phyloP scores from a whole-genome alignment of 2,797 vertebrate genomes.

The Sebastes oblongus region DNA sequence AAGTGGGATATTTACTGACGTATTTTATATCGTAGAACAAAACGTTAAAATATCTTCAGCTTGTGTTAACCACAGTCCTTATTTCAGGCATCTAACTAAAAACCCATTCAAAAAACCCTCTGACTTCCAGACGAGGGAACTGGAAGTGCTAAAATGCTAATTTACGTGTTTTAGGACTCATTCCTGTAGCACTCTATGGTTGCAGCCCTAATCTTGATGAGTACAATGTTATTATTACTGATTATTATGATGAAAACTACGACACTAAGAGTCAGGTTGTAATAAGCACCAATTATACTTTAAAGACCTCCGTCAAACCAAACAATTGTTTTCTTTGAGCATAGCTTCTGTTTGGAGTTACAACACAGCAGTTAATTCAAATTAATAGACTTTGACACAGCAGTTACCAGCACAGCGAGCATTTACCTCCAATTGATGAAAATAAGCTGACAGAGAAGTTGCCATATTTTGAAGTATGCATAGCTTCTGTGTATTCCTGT shows the following conservation, averaged over 20 bases:
- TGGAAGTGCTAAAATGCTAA: no score
- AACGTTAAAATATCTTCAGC: no score
- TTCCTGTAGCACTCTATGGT: no score
- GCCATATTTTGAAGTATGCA: constrained; percentile 7
- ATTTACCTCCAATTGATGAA: not conserved
- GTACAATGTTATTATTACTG: not conserved
- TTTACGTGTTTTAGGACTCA: no score
- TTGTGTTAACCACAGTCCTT: no score
- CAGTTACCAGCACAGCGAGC: not conserved
- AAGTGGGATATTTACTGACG: no score
- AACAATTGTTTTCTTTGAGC: not conserved
- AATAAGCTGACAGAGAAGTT: constrained; percentile 1
- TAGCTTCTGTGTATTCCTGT: constrained; percentile 4
- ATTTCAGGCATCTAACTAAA: no score
- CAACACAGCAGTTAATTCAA: not conserved
- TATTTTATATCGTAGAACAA: no score
- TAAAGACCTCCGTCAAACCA: not conserved
- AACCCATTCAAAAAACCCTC: no score
- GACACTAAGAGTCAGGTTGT: not conserved
- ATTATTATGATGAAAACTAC: not conserved
- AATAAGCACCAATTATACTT: not conserved
- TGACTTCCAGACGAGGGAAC: no score
- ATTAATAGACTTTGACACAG: not conserved
- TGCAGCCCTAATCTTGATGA: not conserved
- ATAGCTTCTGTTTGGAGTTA: not conserved